These are phyloP conservation scores for Acanthurus tractus DNA, from an alignment of 2,797 vertebrate species.

Conservation along the genomic window DNA sequence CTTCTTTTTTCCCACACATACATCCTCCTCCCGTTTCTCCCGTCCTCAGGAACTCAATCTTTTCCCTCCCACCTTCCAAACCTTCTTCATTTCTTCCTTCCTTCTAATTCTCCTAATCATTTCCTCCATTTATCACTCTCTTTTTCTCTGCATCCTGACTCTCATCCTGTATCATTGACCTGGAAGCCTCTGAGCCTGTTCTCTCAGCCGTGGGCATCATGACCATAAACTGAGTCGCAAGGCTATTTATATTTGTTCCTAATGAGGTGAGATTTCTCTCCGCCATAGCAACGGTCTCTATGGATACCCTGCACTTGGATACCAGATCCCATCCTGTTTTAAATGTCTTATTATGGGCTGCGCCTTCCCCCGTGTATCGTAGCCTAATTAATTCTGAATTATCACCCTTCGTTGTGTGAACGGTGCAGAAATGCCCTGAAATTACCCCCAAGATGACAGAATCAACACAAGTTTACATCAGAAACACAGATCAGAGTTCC, in stretches of 20 bases:
- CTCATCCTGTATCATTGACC: constrained; percentile 66
- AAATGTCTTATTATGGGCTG: constrained; percentile 83
- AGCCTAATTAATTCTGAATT: constrained; percentile 81
- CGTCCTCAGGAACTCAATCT: constrained; percentile 43
- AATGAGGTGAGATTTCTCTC: constrained; percentile 84
- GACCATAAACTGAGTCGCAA: constrained; percentile 77
- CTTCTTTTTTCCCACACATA: constrained; percentile 21
- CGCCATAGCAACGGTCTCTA: constrained; percentile 87
- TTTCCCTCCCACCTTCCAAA: constrained; percentile 31
- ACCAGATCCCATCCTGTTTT: constrained; percentile 81
- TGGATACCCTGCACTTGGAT: constrained; percentile 86
- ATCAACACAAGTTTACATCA: constrained; percentile 37
- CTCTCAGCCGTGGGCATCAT: constrained; percentile 73
- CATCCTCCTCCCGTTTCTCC: constrained; percentile 29
- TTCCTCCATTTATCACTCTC: constrained; percentile 45
- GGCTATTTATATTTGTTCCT: constrained; percentile 87
- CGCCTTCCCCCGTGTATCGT: constrained; percentile 65
- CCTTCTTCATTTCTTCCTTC: constrained; percentile 20
- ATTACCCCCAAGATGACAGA: constrained; percentile 29
- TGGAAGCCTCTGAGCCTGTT: constrained; percentile 67
- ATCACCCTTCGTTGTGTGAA: constrained; percentile 55
- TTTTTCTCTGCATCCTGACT: constrained; percentile 38
- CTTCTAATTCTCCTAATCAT: constrained; percentile 51
- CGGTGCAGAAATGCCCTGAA: constrained; percentile 49
- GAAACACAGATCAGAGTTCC: constrained; percentile 24